These are phyloP conservation scores for Microctenopoma lineatum DNA, from an alignment of 2,797 vertebrate genomes.

Conservation along the genomic window DNA sequence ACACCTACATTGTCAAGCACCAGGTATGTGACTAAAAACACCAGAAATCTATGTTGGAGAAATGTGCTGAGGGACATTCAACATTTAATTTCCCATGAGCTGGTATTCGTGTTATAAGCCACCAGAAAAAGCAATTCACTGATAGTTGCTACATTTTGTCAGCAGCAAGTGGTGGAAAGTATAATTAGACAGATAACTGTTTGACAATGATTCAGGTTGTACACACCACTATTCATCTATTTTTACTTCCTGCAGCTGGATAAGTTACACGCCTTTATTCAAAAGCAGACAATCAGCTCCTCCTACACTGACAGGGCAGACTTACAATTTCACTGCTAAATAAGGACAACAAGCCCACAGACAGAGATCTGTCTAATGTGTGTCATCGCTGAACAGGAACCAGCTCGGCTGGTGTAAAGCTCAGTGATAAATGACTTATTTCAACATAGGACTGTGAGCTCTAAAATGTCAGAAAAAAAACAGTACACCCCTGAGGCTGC, in stretches of 20 bases:
- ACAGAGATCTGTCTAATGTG: conserved; percentile 7
- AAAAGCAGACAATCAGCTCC: conserved; percentile 11
- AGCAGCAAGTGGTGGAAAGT: neutral
- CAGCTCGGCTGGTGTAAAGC: conserved; percentile 12
- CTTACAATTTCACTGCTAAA: conserved; percentile 54
- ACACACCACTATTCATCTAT: neutral
- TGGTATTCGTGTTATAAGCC: neutral
- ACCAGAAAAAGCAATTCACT: neutral
- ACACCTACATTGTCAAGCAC: neutral
- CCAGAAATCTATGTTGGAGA: neutral
- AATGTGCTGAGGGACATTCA: neutral
- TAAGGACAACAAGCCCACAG: conserved; percentile 48
- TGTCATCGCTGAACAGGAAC: conserved; percentile 44
- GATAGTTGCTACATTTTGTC: neutral
- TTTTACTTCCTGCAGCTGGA: neutral
- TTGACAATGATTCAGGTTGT: neutral
- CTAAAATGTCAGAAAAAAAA: conserved; percentile 20
- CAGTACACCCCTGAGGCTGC: conserved; percentile 31
- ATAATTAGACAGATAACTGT: neutral
- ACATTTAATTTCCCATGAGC: neutral
- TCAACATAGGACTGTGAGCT: conserved; percentile 57
- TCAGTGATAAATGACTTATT: conserved; percentile 20
- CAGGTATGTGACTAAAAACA: neutral
- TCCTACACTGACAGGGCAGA: conserved; percentile 21
- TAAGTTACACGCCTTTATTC: conserved; percentile 3